Conservation (phyloP, 2,113 vertebrate species). For the Pungitius pungitius region DNA sequence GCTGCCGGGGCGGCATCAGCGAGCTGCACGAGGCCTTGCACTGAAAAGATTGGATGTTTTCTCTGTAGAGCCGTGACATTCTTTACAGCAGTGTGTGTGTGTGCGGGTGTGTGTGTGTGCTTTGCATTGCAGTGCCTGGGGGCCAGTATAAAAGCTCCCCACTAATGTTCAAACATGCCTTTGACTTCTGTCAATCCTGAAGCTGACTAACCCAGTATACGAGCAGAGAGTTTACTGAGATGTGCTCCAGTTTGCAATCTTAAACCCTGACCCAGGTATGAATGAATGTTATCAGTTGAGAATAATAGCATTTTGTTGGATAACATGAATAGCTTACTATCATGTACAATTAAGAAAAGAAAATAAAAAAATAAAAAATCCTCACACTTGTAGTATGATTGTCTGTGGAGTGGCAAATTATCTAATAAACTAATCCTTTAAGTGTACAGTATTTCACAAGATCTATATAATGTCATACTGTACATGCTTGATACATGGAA, state of each 20-base stretch:
- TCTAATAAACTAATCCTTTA: not conserved
- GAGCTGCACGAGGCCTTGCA: conserved; percentile 20
- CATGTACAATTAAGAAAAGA: not conserved
- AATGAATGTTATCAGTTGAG: not conserved
- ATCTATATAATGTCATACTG: not conserved
- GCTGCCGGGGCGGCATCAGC: conserved; percentile 7
- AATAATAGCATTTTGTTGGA: not conserved
- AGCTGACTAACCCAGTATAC: not conserved
- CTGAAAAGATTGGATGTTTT: conserved; percentile 33
- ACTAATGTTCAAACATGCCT: conserved; percentile 42
- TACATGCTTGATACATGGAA: not conserved
- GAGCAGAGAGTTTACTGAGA: conserved; percentile 13
- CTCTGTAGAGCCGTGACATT: conserved; percentile 43
- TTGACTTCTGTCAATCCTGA: conserved; percentile 33
- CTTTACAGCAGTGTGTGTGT: conserved; percentile 14
- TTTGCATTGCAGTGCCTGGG: conserved; percentile 33
- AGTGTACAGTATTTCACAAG: not conserved
- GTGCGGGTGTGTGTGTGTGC: conserved; percentile 4
- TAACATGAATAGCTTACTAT: not conserved
- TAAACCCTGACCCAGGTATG: not conserved
- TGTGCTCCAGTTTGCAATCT: not conserved
- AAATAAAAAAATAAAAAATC: not conserved
- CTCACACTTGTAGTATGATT: not conserved
- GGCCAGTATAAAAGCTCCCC: conserved; percentile 24
- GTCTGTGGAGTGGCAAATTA: not conserved